Percentiles rank a stretch among this genome's conserved stretches.
phyloP scores from a whole-genome alignment of 2,797 vertebrate genomes.

The Malurus splendens region DNA sequence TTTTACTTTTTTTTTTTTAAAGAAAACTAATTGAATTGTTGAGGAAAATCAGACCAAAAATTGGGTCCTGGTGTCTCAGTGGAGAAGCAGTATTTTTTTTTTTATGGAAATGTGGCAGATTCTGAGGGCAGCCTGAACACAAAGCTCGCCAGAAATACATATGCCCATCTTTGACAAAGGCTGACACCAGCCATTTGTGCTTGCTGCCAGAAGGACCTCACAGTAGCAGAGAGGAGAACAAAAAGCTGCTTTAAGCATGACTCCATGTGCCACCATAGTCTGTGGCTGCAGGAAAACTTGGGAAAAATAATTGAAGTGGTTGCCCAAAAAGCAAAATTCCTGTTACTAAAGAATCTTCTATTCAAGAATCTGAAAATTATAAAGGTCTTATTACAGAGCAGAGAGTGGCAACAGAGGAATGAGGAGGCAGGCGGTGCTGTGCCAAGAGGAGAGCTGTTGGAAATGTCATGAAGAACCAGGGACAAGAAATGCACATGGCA shows the following conservation, averaged over 20 bases:
- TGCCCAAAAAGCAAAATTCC: background rate
- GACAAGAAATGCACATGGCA: background rate
- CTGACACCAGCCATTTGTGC: background rate
- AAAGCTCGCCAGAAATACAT: background rate
- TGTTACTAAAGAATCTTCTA: background rate
- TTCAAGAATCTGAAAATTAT: background rate
- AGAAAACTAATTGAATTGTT: background rate
- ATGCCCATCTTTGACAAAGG: background rate
- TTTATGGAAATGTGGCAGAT: background rate
- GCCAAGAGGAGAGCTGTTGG: background rate
- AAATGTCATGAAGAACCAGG: rapidly evolving
- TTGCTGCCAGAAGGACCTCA: background rate
- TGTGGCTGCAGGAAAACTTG: background rate
- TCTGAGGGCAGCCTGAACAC: background rate
- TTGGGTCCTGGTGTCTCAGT: background rate
- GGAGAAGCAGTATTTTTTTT: background rate
- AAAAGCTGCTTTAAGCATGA: background rate
- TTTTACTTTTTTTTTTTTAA: background rate
- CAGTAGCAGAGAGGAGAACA: background rate
- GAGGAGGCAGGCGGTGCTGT: background rate
- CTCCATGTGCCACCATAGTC: background rate
- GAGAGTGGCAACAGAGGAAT: background rate
- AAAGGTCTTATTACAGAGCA: background rate
- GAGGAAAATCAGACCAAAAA: background rate
- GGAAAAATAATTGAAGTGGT: background rate